Evolutionary conservation across 2,888 invertebrate species (phyloP), one percentile per base, ranked within the genome.

Genomic region (Endotricha flammealis): DNA sequence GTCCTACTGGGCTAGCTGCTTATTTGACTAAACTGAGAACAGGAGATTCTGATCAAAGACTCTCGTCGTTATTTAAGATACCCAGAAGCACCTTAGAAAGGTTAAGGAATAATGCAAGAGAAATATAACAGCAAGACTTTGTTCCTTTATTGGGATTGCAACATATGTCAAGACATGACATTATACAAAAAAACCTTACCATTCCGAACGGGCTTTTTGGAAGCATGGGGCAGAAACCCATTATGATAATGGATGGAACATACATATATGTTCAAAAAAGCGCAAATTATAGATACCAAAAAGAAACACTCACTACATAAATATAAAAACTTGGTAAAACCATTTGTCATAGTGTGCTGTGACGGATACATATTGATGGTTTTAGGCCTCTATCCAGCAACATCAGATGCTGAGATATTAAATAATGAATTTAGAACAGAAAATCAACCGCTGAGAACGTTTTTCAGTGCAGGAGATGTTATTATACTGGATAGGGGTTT

Each of bases 191-290:
- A n/a, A 47, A 47, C 28, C 8, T 46, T 4, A 29, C 25, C 4
- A 43, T 50, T 14, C 47, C 50, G 4, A 36, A 36, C 23, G 33
- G 17, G 1, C n/a, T 40, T 14, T 40, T 36, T 42, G 43, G 39
- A 4, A 31, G 32, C 8, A 31, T 33, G 12, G 17, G 33, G 22
- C 35, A 32, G 10, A 42, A 24, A 27, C 32, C 41, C 4, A 42
- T 49, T 11, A 23, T 39, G 4, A 41, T 49, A 12, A 28, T 16
- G 10, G 45, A 48, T 38, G 45, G 41, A 6, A 48, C 45, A 14
- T 46, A 48, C 30, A 16, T 44, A 8, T 47, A 46, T 39, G 14
- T 45, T 13, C 29, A 47, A 34, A 48, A 48, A 28, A 47, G 47
- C 32, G 27, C 39, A 3, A 48, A 48, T 24, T 48, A 41, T 24